These are phyloP conservation scores for Axea sp. DNA, from an alignment of 2,888 invertebrate species.

Conservation along the genomic window DNA sequence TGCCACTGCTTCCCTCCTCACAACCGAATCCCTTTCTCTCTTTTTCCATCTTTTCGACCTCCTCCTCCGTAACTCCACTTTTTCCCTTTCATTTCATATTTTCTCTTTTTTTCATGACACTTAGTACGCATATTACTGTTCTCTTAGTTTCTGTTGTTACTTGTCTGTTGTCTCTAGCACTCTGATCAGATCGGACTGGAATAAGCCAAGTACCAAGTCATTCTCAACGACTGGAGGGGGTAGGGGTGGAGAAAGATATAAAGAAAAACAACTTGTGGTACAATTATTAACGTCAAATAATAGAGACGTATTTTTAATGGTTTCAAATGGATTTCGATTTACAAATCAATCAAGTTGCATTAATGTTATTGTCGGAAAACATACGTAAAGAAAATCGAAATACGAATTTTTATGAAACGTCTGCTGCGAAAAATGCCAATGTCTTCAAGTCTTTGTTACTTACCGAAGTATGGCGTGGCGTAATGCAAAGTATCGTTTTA, in stretches of 20 bases:
- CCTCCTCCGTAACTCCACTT: slow-evolving; percentile 9
- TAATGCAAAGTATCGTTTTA: slow-evolving; percentile 61
- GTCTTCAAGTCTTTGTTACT: slow-evolving; percentile 59
- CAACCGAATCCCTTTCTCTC: slow-evolving; percentile 49
- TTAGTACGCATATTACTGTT: slow-evolving; percentile 22
- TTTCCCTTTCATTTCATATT: slow-evolving; percentile 33
- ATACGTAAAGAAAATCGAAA: slow-evolving; percentile 29
- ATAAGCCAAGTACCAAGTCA: slow-evolving; percentile 32
- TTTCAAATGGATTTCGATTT: slow-evolving; percentile 1
- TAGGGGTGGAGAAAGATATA: no score
- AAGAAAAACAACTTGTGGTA: background rate
- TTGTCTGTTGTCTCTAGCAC: slow-evolving; percentile 31
- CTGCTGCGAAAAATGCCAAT: slow-evolving; percentile 52
- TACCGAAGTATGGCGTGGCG: slow-evolving; percentile 50
- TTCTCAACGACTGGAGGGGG: no score
- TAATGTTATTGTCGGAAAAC: slow-evolving; percentile 29
- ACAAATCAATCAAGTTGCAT: slow-evolving; percentile 28
- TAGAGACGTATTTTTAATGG: slow-evolving; percentile 4
- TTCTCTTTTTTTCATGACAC: slow-evolving; percentile 25
- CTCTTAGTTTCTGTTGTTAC: slow-evolving; percentile 25
- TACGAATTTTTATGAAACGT: slow-evolving; percentile 57
- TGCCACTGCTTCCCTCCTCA: slow-evolving; percentile 60
- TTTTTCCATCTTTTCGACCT: slow-evolving; percentile 47
- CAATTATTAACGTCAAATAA: slow-evolving; percentile 21
- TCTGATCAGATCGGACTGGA: no score